Base-by-base conservation (phyloP, 2,113 vertebrate species). In the Limnothrissa miodon region DNA sequence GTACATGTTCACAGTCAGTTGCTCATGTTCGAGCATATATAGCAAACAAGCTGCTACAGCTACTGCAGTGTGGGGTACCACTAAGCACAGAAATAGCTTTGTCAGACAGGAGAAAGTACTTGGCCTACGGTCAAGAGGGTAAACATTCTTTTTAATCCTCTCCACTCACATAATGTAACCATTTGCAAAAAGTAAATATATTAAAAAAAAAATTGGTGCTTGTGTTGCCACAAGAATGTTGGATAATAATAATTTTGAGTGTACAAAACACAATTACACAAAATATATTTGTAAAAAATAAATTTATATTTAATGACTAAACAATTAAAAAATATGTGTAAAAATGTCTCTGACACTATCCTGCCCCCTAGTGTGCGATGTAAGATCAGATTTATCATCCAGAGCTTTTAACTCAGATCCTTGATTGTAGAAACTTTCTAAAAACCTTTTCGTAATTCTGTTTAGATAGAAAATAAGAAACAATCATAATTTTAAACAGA, bases 41-140 rank as follows among this genome's bases (percentile, higher is more conserved):
- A 17, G 83, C 44, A 56, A 74, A n/a, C n/a, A n/a, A n/a, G n/a
- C 56, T 1, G 80, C 56, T 53, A 78, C 42, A 53, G 53, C n/a
- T n/a, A 62, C 59, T 62, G 59, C 59, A 29, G n/a, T 62, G 59
- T 81, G 39, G 81, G 21, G 25, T 62, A 62, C 59, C 59, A 62
- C n/a, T 6, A 11, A 56, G 25, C 25, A n/a, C 59, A 62, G 59
- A 62, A 62, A 62, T 29, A 29, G n/a, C 6, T 56, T n/a, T n/a
- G 59, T 62, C 59, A 62, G 59, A 29, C 15, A 21, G n/a, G 29
- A 29, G 9, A 7, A 62, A n/a, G 59, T n/a, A 29, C 59, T 62
- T 29, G 6, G 10, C 25, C 59, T 62, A n/a, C 29, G 59, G 59
- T 62, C 59, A 62, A 25, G 59, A 25, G 25, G 7, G 10, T n/a